Evolutionary conservation across 2,888 invertebrate genomes (phyloP), one percentile per base, ranked within the genome.

Genomic region (Papilio protenor): DNA sequence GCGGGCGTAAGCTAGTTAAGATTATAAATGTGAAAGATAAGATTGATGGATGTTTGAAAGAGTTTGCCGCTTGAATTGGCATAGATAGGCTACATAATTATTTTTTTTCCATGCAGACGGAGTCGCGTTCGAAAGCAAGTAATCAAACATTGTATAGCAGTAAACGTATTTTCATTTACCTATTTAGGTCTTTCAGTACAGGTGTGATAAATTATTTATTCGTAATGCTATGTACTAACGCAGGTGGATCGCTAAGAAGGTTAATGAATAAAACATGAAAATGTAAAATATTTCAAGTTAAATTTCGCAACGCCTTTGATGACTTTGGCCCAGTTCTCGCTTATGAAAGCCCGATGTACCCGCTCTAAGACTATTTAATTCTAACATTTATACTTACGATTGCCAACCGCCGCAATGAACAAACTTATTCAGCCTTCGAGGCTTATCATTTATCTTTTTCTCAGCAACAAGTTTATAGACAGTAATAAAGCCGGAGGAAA

Each of bases 301-400:
- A 83, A 81, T 83, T 80, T 81, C 80, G 70, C 80, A 73, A 79
- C 81, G 80, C 80, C 79, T 78, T 81, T 82, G 82, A 83, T 78
- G 82, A 82, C 81, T 82, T 83, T 82, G 81, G 79, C 84, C 83
- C 81, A 84, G 80, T 82, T 84, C 77, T 77, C 73, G 77, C 77
- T 40, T 64, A 47, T 73, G 79, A 79, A 75, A 81, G 81, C 80
- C 78, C 80, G 79, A 82, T 79, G 80, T 77, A 80, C 78, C 73
- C 72, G 80, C 79, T 79, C 79, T 76, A 79, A 81, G 79, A 79
- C 79, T 73, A 81, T 80, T 81, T 78, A 77, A 78, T 78, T 77
- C 70, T 61, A 70, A 77, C 77, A 52, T 71, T 74, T 64, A 75
- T 71, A 78, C 71, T 74, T 75, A 71, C 52, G 23, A 74, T 75